A percentile compares a stretch with the other conserved stretches of the same genome.
Conservation (phyloP, 1,140 invertebrate genomes). For the Tenebrio molitor region DNA sequence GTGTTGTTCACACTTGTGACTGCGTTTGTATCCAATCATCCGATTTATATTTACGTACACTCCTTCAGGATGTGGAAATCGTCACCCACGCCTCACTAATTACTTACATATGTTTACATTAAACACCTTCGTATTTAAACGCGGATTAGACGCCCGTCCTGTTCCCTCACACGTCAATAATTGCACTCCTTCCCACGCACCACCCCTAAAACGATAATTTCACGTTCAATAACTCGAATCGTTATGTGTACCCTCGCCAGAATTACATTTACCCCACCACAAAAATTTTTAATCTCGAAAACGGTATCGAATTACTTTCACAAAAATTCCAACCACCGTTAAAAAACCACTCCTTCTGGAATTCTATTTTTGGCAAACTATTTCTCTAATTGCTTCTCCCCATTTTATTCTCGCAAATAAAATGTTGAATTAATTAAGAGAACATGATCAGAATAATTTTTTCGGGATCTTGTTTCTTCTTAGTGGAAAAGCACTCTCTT, state of each 20-base stretch:
- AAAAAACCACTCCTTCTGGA: too few species aligned
- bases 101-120: conserved; percentile 39
- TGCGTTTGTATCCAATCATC: conserved; percentile 13
- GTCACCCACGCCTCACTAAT: conserved; percentile 19
- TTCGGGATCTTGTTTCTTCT: too few species aligned
- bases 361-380: too few species aligned
- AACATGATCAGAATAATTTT: too few species aligned
- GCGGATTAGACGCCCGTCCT: conserved; percentile 17
- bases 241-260: not conserved
- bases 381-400: too few species aligned
- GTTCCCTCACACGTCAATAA: not conserved
- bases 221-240: conserved; percentile 6
- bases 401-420: too few species aligned
- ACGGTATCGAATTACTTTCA: too few species aligned
- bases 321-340: too few species aligned
- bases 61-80: conserved; percentile 18
- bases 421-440: too few species aligned
- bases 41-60: conserved; percentile 22
- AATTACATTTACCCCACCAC: not conserved
- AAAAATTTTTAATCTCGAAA: too few species aligned
- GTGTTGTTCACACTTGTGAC: conserved; percentile 9
- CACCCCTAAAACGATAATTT: not conserved
- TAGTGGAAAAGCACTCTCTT: too few species aligned
- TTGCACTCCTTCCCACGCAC: not conserved
- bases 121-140: conserved; percentile 38